Percentiles rank a stretch among this genome's conserved stretches.
phyloP scores from a whole-genome alignment of 2,113 vertebrate species.

The Sceloporus tristichus region DNA sequence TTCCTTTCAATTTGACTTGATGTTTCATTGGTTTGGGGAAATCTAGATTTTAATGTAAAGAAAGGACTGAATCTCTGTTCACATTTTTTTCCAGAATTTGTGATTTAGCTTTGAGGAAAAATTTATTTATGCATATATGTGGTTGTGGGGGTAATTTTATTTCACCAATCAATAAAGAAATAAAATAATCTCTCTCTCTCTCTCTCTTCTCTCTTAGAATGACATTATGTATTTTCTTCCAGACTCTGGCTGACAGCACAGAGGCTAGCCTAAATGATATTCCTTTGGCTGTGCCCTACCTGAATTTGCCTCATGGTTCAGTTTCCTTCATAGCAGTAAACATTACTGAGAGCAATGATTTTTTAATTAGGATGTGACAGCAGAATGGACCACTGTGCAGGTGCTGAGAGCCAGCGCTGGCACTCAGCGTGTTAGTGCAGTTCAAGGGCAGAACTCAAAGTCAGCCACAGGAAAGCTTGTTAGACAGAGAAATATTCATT shows the following conservation, averaged over 20 bases:
- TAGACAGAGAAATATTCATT: neutral
- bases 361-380: slow-evolving; percentile 60
- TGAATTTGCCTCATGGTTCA: slow-evolving; percentile 11
- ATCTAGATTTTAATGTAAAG: slow-evolving; percentile 1
- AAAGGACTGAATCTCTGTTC: neutral
- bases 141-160: slow-evolving; percentile 15
- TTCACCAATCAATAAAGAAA: slow-evolving; percentile 55
- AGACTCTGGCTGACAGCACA: neutral
- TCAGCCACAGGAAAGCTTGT: slow-evolving; percentile 29
- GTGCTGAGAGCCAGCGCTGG: slow-evolving; percentile 22
- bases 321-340: slow-evolving; percentile 38
- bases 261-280: slow-evolving; percentile 9
- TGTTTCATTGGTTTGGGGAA: neutral
- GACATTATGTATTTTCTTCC: accelerated
- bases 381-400: neutral
- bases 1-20: slow-evolving; percentile 21
- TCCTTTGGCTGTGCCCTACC: neutral
- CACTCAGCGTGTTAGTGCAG: slow-evolving; percentile 6
- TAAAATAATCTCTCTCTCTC: neutral
- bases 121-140: neutral
- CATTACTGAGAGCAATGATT: slow-evolving; percentile 43
- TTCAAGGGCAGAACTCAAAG: slow-evolving; percentile 31
- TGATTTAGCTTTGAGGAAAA: neutral
- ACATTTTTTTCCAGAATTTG: neutral
- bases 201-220: neutral